These are phyloP conservation scores for Ethmia dodecea DNA, from an alignment of 2,888 invertebrate genomes.

Conservation along the genomic window DNA sequence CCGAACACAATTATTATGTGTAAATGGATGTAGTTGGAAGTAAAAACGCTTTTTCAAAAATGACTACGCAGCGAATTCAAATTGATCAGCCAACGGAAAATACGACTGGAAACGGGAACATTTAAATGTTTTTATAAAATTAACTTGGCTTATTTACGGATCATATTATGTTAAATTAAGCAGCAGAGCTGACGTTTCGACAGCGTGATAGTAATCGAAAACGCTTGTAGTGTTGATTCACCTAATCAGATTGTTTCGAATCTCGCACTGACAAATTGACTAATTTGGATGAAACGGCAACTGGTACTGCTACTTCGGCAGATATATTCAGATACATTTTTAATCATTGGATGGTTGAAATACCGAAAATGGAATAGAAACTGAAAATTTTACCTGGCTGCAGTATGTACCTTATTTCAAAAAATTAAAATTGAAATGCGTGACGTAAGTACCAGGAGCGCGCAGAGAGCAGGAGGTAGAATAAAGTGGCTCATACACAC, in stretches of 20 bases:
- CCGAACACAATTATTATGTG: conserved; percentile 66
- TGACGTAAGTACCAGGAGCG: conserved; percentile 18
- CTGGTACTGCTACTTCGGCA: too few relatives aligned
- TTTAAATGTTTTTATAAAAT: conserved; percentile 48
- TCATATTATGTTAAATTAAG: conserved; percentile 57
- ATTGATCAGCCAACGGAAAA: conserved; percentile 30
- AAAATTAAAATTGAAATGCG: conserved; percentile 29
- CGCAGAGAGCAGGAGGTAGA: conserved; percentile 15
- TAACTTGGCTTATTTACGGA: conserved; percentile 49
- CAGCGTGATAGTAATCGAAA: conserved; percentile 51
- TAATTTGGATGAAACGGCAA: too few relatives aligned
- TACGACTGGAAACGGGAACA: conserved; percentile 35
- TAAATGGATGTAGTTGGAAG: conserved; percentile 55
- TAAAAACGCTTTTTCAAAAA: conserved; percentile 52
- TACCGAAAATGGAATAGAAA: too few relatives aligned
- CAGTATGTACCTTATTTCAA: too few relatives aligned
- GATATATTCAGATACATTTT: too few relatives aligned
- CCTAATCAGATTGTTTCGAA: conserved; percentile 51
- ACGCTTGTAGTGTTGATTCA: conserved; percentile 49
- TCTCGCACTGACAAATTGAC: too few relatives aligned
- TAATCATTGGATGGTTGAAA: too few relatives aligned
- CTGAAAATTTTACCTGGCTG: too few relatives aligned
- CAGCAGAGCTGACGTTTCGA: conserved; percentile 36
- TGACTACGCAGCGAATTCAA: conserved; percentile 25
- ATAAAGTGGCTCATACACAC: conserved; percentile 45